A percentile compares a stretch with the other conserved stretches of the same genome.
Conservation (phyloP, 2,797 vertebrate species). For the Epinephelus awoara region DNA sequence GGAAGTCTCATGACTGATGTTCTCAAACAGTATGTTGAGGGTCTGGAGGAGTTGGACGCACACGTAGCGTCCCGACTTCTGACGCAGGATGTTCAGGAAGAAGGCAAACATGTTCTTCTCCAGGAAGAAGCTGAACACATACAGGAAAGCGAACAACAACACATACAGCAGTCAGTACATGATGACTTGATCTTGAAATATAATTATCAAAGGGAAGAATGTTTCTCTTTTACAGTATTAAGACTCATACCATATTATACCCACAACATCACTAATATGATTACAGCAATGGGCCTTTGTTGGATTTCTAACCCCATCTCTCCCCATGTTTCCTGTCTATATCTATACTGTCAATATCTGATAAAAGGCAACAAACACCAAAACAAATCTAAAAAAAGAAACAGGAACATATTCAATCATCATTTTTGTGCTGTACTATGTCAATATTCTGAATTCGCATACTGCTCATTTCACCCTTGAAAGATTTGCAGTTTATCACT, state of each 20-base stretch:
- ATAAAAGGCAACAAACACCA: neutral
- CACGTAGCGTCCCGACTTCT: constrained; percentile 98
- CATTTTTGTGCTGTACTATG: neutral
- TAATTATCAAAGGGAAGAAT: neutral
- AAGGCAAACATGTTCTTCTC: constrained; percentile 99
- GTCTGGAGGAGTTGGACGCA: constrained; percentile 98
- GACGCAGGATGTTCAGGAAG: constrained; percentile 98
- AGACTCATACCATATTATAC: neutral
- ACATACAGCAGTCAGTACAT: neutral
- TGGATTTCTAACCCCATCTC: neutral
- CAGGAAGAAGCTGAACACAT: constrained; percentile 92
- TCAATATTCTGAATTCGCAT: neutral
- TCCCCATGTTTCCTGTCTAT: neutral
- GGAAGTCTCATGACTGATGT: constrained; percentile 98
- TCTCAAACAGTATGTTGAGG: constrained; percentile 98
- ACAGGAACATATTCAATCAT: neutral
- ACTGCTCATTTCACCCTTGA: neutral
- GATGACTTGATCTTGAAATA: constrained; percentile 1
- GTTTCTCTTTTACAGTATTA: neutral
- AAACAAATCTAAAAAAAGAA: neutral
- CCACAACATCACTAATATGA: neutral
- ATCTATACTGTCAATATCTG: neutral
- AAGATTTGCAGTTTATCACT: no score
- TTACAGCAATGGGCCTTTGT: neutral
- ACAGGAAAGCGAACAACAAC: constrained; percentile 3